These are phyloP conservation scores for Drosophila borborema DNA, from an alignment of 2,888 invertebrate species.

Conservation along the genomic window DNA sequence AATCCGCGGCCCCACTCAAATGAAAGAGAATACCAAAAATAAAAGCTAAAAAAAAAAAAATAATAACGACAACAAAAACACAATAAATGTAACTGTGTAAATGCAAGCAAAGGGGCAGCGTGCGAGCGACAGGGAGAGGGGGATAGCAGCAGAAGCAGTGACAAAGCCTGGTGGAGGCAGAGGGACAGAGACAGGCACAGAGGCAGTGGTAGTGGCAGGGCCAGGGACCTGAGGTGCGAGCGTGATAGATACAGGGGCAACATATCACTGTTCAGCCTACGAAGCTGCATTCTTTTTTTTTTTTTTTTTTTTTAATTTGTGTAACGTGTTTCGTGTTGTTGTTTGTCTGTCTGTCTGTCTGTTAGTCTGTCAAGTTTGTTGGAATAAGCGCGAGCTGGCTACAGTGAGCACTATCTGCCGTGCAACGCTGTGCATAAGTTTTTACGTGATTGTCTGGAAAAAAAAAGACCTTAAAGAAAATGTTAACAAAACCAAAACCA, in stretches of 20 bases:
- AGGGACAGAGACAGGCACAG: not conserved
- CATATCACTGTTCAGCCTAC: constrained; percentile 43
- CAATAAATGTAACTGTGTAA: constrained; percentile 33
- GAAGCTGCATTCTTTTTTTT: constrained; percentile 8
- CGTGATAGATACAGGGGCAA: constrained; percentile 11
- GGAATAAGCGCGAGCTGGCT: not conserved
- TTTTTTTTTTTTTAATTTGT: constrained; percentile 54
- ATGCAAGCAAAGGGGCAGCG: constrained; percentile 15
- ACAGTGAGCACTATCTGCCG: constrained; percentile 27
- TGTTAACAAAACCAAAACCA: constrained; percentile 1
- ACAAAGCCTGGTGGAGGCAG: not conserved
- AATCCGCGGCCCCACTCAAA: constrained; percentile 61
- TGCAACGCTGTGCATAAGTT: not conserved
- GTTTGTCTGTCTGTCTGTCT: constrained; percentile 30
- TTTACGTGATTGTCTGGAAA: constrained; percentile 17
- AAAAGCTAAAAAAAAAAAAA: constrained; percentile 9
- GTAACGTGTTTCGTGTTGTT: constrained; percentile 64
- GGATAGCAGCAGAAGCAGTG: not conserved
- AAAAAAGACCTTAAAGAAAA: not conserved
- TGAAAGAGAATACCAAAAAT: constrained; percentile 21
- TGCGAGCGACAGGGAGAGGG: not conserved
- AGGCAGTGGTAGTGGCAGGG: not conserved
- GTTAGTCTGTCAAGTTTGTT: constrained; percentile 8
- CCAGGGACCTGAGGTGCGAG: not conserved
- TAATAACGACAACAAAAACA: constrained; percentile 12